phyloP scores from a whole-genome alignment of 2,797 vertebrate species.

The Coregonus suidteri region DNA sequence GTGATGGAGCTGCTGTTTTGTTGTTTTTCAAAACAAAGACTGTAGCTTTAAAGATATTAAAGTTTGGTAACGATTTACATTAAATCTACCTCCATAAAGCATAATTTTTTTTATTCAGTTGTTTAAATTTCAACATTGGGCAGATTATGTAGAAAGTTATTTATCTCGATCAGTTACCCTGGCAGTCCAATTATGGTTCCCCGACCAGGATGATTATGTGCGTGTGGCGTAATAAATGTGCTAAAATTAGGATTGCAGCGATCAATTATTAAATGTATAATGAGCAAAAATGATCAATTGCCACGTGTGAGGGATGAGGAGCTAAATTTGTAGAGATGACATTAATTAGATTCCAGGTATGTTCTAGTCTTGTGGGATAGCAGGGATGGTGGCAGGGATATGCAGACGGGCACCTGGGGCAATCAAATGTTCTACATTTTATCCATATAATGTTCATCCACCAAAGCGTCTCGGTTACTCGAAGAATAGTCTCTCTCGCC shows the following conservation, averaged over 20 bases:
- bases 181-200: conserved; percentile 14
- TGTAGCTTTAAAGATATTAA: too few relatives aligned
- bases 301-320: conserved; percentile 22
- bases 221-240: conserved; percentile 16
- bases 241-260: conserved; percentile 44
- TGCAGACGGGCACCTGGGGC: background rate
- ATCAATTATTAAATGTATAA: conserved; percentile 55
- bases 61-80: too few relatives aligned
- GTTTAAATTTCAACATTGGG: background rate
- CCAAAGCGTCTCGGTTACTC: background rate
- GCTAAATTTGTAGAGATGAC: conserved; percentile 20
- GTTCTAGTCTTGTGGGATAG: background rate
- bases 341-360: background rate
- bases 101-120: background rate
- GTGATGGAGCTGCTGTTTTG: too few relatives aligned
- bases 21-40: too few relatives aligned
- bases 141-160: background rate
- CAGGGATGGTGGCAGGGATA: background rate
- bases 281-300: conserved; percentile 30
- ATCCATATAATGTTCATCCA: background rate
- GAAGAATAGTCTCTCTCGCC: background rate
- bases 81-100: too few relatives aligned
- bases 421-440: background rate
- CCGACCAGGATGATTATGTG: conserved; percentile 18
- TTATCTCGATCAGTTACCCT: background rate